Conservation (phyloP, 1,140 invertebrate genomes). For the Cyphomyrmex costatus region DNA sequence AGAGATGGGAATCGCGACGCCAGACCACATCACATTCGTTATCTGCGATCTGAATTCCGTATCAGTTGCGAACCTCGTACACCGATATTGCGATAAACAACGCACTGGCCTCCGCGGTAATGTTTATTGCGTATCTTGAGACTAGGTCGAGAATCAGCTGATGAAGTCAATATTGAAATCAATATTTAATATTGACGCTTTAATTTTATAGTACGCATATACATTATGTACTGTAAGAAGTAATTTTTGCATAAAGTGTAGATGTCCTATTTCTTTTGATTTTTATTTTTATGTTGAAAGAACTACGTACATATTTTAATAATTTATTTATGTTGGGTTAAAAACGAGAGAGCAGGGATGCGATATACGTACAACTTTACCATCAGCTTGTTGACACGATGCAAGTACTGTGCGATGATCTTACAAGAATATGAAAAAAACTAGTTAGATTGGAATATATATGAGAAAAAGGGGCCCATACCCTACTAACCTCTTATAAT, state of each 20-base stretch:
- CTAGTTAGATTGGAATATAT: too few species aligned
- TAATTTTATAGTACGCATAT: neutral
- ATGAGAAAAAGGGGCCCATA: too few species aligned
- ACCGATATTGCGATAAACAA: constrained; percentile 11
- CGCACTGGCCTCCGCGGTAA: neutral
- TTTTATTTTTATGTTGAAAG: neutral
- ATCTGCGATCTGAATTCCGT: constrained; percentile 43
- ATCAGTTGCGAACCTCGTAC: constrained; percentile 4
- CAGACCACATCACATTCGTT: constrained; percentile 35
- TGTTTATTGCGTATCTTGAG: neutral
- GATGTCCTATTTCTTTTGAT: neutral
- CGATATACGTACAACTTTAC: too few species aligned
- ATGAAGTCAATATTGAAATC: neutral
- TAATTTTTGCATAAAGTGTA: neutral
- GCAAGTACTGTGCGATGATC: too few species aligned
- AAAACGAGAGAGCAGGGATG: too few species aligned
- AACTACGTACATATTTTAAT: too few species aligned
- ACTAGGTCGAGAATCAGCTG: neutral
- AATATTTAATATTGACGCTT: neutral
- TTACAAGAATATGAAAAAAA: too few species aligned
- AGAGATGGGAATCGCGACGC: constrained; percentile 41
- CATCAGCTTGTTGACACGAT: too few species aligned
- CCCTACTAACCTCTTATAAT: too few species aligned
- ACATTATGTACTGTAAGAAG: neutral
- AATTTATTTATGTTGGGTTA: too few species aligned